Evolutionary conservation across 2,888 invertebrate genomes (phyloP).

Genomic region (Tribolium freemani): DNA sequence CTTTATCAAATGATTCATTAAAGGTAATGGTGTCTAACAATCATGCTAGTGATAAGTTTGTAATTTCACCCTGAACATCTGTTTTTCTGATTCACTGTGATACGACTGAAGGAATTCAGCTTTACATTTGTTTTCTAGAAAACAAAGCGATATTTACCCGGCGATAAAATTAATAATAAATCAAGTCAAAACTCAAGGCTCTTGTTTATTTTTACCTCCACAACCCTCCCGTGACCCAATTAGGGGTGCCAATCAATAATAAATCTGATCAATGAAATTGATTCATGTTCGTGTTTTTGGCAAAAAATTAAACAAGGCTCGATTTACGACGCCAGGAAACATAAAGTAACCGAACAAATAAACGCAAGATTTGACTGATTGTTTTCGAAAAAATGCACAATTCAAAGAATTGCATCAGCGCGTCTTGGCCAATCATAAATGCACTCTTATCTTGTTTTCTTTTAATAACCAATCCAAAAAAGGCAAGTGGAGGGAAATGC

Average conservation of each 20-base stretch:
- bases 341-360: not conserved
- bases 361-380: not conserved
- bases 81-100: not conserved
- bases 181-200: constrained; percentile 8
- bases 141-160: constrained; percentile 12
- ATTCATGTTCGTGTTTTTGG: not conserved
- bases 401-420: too few species aligned
- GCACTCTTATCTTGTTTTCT: not conserved
- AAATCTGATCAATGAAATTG: not conserved
- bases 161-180: constrained; percentile 23
- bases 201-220: constrained; percentile 18
- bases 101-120: too few species aligned
- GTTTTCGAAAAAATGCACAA: not conserved
- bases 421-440: too few species aligned
- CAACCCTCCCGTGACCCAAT: not conserved
- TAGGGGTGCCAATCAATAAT: not conserved
- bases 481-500: not conserved
- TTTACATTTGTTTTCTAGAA: not conserved
- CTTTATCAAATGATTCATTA: constrained; percentile 26
- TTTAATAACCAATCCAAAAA: not conserved
- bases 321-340: not conserved
- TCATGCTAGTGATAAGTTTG: not conserved
- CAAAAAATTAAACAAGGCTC: not conserved
- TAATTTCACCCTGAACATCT: not conserved
- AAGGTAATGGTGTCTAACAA: not conserved